Conservation (phyloP, 1,140 invertebrate genomes). For the Magallana ariakensis region DNA sequence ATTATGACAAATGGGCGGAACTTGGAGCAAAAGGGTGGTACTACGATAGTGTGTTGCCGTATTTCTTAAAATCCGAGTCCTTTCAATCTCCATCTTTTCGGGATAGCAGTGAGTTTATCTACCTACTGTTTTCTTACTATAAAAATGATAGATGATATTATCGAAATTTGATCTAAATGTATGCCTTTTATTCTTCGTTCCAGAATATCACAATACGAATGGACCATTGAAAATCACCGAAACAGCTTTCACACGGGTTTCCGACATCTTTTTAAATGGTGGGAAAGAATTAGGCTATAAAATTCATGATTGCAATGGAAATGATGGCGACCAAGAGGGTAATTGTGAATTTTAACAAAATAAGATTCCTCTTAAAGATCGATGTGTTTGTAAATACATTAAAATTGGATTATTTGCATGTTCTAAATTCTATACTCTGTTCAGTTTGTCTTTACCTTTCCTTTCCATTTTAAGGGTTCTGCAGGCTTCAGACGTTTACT, state of each 20-base stretch:
- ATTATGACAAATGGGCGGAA: conserved; percentile 94
- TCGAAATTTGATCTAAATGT: too few relatives aligned
- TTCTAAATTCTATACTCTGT: not conserved
- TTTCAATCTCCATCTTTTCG: not conserved
- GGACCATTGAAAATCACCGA: conserved; percentile 46
- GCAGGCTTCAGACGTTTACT: conserved; percentile 58
- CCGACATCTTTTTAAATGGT: conserved; percentile 52
- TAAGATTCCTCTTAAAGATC: not conserved
- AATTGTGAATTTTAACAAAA: not conserved
- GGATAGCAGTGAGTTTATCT: conserved; percentile 25
- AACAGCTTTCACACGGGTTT: not conserved
- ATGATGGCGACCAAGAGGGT: conserved; percentile 53
- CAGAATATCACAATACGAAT: conserved; percentile 39
- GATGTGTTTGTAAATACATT: not conserved
- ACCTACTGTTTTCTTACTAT: not conserved
- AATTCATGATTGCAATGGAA: conserved; percentile 65
- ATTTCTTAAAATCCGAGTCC: conserved; percentile 82
- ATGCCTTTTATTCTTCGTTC: not conserved
- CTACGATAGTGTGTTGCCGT: conserved; percentile 87
- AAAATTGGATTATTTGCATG: not conserved
- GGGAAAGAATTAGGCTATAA: conserved; percentile 60
- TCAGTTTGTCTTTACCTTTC: too few relatives aligned
- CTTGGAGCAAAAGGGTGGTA: conserved; percentile 94
- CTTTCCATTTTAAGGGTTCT: conserved; percentile 36
- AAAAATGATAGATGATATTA: too few relatives aligned